Percentiles rank a stretch among this genome's conserved stretches.
These are phyloP conservation scores for Takifugu bimaculatus DNA, from an alignment of 2,113 vertebrate genomes.

Conservation along the genomic window DNA sequence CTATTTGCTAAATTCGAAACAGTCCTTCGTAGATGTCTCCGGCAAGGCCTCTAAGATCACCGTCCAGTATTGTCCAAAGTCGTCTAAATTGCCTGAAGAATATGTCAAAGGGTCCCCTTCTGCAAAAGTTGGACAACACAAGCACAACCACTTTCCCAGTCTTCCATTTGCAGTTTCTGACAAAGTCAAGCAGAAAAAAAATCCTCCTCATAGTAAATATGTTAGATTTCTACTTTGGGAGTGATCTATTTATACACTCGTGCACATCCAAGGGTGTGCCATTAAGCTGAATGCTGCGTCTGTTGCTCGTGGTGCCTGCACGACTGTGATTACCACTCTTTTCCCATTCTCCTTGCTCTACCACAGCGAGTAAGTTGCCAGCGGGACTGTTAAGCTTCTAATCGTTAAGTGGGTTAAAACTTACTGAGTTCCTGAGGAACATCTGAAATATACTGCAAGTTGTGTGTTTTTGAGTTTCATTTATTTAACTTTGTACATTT, in stretches of 20 bases:
- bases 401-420: slow-evolving; percentile 31
- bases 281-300: slow-evolving; percentile 30
- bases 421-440: slow-evolving; percentile 21
- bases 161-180: background rate
- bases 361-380: slow-evolving; percentile 23
- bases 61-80: background rate
- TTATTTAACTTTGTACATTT: slow-evolving; percentile 5
- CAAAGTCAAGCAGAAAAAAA: slow-evolving; percentile 6
- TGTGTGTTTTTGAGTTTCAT: too few relatives aligned
- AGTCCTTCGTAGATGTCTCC: background rate
- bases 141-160: background rate
- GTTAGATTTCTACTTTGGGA: slow-evolving; percentile 26
- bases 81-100: background rate
- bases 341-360: slow-evolving; percentile 22
- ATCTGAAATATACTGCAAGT: slow-evolving; percentile 13
- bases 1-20: too few relatives aligned
- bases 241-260: slow-evolving; percentile 15
- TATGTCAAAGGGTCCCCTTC: slow-evolving; percentile 34
- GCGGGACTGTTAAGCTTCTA: slow-evolving; percentile 18
- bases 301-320: slow-evolving; percentile 38
- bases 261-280: slow-evolving; percentile 19
- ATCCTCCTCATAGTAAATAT: background rate
- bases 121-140: too few relatives aligned
- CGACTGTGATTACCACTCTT: slow-evolving; percentile 38
- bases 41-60: background rate